These are phyloP conservation scores for Oreochromis grahami DNA, from an alignment of 2,797 vertebrate genomes.

Conservation along the genomic window DNA sequence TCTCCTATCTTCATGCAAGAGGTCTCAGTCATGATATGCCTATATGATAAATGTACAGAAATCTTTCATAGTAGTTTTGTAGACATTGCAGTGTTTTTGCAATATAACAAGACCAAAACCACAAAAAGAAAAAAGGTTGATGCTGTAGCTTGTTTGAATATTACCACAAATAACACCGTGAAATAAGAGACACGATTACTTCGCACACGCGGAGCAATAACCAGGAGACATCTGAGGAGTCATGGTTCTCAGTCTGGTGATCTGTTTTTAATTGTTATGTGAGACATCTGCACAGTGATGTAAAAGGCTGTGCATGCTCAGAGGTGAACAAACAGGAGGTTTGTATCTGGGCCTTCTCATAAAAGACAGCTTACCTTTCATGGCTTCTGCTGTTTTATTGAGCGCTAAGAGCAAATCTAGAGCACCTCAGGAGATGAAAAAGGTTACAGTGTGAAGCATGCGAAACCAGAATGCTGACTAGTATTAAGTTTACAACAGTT, in stretches of 20 bases:
- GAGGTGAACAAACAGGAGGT: conserved; percentile 54
- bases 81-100: background rate
- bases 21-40: background rate
- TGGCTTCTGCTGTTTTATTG: conserved; percentile 61
- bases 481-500: conserved; percentile 33
- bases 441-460: conserved; percentile 52
- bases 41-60: background rate
- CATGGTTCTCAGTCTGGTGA: conserved; percentile 40
- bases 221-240: conserved; percentile 28
- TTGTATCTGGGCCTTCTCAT: conserved; percentile 65
- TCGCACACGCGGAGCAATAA: conserved; percentile 47
- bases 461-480: conserved; percentile 14
- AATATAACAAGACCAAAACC: background rate
- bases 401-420: conserved; percentile 34
- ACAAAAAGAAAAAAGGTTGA: background rate
- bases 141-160: background rate
- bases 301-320: conserved; percentile 27
- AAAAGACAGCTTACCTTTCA: conserved; percentile 72
- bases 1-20: background rate
- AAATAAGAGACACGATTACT: background rate
- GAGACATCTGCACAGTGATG: conserved; percentile 32
- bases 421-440: conserved; percentile 16
- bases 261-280: conserved; percentile 64
- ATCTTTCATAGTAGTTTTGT: background rate
- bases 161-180: background rate